Percentiles rank a stretch among this genome's conserved stretches.
phyloP scores from a whole-genome alignment of 2,888 invertebrate species.

The Agrilus mali region DNA sequence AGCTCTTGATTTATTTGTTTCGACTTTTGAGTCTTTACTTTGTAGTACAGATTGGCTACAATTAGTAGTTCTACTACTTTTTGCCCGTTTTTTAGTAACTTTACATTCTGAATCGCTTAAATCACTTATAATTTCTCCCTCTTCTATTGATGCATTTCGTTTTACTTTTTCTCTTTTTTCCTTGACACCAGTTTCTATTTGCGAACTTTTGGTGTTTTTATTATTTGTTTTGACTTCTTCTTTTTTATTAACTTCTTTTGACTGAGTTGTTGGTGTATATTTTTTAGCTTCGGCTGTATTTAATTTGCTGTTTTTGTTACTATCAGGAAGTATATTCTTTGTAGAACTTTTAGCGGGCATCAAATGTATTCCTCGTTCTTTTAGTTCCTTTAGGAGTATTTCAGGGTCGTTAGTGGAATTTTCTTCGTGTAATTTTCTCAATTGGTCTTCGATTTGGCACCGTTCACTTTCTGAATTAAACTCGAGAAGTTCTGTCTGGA shows the following conservation, averaged over 20 bases:
- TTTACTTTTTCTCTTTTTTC: not conserved
- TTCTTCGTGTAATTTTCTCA: not conserved
- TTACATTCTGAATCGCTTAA: not conserved
- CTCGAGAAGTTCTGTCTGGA: slow-evolving; percentile 10
- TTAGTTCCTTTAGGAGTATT: slow-evolving; percentile 22
- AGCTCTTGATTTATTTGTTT: not conserved
- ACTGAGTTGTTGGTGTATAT: not conserved
- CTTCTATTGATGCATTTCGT: slow-evolving; percentile 5
- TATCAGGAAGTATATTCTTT: not conserved
- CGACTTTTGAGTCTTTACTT: not conserved
- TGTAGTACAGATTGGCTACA: not conserved
- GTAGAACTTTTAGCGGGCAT: slow-evolving; percentile 18
- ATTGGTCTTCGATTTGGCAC: not conserved
- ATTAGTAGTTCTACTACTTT: not conserved
- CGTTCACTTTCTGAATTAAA: slow-evolving; percentile 3
- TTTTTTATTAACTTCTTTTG: not conserved
- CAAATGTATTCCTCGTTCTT: slow-evolving; percentile 28
- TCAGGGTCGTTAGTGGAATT: not conserved
- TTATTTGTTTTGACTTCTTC: not conserved
- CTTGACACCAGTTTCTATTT: not conserved
- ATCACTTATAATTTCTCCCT: slow-evolving; percentile 8
- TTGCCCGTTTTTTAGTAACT: not conserved
- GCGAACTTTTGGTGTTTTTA: not conserved
- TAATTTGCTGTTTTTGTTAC: not conserved
- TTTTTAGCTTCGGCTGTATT: not conserved